These are phyloP conservation scores for Cyprinodon variegatus DNA, from an alignment of 2,113 vertebrate species.

Conservation along the genomic window DNA sequence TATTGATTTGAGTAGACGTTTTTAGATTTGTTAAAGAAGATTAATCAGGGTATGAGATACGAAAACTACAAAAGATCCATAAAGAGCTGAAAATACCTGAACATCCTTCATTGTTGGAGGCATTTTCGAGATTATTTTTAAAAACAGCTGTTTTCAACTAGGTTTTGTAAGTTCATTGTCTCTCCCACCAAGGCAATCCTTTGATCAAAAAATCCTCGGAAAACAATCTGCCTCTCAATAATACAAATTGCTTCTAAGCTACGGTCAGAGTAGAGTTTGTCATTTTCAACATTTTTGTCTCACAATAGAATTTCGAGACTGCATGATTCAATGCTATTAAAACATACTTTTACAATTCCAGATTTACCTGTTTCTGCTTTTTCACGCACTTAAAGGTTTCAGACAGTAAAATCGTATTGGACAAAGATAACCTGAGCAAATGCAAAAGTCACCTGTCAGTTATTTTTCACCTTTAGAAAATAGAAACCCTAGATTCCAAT, in stretches of 20 bases:
- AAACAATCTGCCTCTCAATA: constrained; percentile 2
- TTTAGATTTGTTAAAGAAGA: neutral
- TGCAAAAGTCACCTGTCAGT: neutral
- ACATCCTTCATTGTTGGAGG: neutral
- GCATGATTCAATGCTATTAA: neutral
- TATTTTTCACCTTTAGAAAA: neutral
- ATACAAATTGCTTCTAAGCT: neutral
- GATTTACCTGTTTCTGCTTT: neutral
- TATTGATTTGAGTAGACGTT: neutral
- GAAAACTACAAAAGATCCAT: neutral
- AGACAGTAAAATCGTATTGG: too few relatives aligned
- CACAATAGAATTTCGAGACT: neutral
- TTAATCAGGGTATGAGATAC: neutral
- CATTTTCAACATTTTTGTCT: constrained; percentile 2
- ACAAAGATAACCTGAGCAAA: neutral
- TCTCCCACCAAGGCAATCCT: neutral
- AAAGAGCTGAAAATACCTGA: neutral
- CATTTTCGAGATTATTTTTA: neutral
- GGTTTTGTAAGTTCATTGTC: constrained; percentile 5
- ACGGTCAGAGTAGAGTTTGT: neutral
- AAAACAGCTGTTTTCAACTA: neutral
- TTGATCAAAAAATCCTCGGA: constrained; percentile 4
- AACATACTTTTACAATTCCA: neutral
- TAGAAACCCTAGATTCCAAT: too few relatives aligned
- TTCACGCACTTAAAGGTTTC: neutral